Evolutionary conservation across 1,140 invertebrate genomes (phyloP).

Genomic region (Sarcophaga bullata): DNA sequence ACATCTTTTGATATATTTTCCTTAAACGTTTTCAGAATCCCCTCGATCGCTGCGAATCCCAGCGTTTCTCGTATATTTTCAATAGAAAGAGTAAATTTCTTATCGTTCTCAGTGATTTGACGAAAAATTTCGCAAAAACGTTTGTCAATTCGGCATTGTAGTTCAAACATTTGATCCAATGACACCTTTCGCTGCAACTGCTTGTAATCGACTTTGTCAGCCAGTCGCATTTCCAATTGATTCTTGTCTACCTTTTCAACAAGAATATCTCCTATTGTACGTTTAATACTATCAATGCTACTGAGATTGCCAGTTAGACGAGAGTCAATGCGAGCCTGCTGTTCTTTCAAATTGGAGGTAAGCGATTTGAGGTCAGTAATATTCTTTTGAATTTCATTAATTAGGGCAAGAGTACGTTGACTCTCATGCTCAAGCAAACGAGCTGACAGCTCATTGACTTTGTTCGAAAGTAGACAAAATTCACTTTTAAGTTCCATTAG

Average conservation of each 20-base stretch:
- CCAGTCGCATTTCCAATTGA: slow-evolving; percentile 74
- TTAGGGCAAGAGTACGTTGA: slow-evolving; percentile 48
- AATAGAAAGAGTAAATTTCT: slow-evolving; percentile 72
- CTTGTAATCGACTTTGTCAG: slow-evolving; percentile 76
- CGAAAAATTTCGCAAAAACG: slow-evolving; percentile 72
- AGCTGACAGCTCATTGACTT: slow-evolving; percentile 55
- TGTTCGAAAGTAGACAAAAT: slow-evolving; percentile 56
- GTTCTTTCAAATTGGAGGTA: slow-evolving; percentile 23
- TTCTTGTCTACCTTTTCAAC: slow-evolving; percentile 71
- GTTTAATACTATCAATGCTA: slow-evolving; percentile 52
- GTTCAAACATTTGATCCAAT: slow-evolving; percentile 74
- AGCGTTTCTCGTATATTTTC: slow-evolving; percentile 75
- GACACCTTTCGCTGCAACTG: slow-evolving; percentile 77
- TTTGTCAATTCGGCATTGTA: slow-evolving; percentile 72
- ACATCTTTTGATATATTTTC: slow-evolving; percentile 74
- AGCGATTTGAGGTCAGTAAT: slow-evolving; percentile 50
- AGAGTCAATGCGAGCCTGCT: slow-evolving; percentile 26
- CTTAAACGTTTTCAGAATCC: slow-evolving; percentile 73
- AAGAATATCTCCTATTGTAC: slow-evolving; percentile 47
- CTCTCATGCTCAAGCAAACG: slow-evolving; percentile 53
- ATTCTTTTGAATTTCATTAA: slow-evolving; percentile 50
- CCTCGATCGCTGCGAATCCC: slow-evolving; percentile 74
- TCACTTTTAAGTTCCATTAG: slow-evolving; percentile 55
- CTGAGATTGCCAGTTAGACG: slow-evolving; percentile 3
- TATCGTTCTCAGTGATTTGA: slow-evolving; percentile 73